These are phyloP conservation scores for Yponomeuta sedellus DNA, from an alignment of 2,888 invertebrate species.

Conservation along the genomic window DNA sequence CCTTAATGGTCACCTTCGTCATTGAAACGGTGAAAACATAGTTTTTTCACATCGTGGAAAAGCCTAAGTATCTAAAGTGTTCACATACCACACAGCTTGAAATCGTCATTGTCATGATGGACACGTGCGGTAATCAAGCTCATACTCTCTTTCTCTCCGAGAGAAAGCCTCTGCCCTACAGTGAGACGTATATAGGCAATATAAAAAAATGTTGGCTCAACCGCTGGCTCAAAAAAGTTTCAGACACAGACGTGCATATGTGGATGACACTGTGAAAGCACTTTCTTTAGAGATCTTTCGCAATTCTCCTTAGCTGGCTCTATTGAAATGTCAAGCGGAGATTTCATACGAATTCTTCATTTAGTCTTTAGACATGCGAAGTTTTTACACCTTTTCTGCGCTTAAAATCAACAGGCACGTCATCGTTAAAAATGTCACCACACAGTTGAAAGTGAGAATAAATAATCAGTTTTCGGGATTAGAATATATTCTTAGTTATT, in stretches of 20 bases:
- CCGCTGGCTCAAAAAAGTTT: background rate
- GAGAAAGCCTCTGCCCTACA: too few species aligned
- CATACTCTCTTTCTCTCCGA: too few species aligned
- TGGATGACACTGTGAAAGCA: background rate
- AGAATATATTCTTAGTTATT: too few species aligned
- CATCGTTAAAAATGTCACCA: slow-evolving; percentile 19
- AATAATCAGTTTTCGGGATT: too few species aligned
- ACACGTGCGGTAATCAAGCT: too few species aligned
- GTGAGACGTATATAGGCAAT: background rate
- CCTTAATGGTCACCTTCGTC: too few species aligned
- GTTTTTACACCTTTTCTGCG: slow-evolving; percentile 22
- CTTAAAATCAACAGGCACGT: slow-evolving; percentile 21
- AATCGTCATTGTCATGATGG: too few species aligned
- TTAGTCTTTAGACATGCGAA: slow-evolving; percentile 3
- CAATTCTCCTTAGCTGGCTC: background rate
- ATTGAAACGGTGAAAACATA: too few species aligned
- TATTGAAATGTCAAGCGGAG: slow-evolving; percentile 24
- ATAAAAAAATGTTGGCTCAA: background rate
- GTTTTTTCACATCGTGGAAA: too few species aligned
- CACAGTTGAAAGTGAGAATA: background rate
- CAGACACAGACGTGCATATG: background rate
- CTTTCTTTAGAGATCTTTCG: slow-evolving; percentile 6
- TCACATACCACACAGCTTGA: too few species aligned
- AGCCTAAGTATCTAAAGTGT: too few species aligned
- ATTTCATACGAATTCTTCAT: slow-evolving; percentile 1